Percentiles rank a stretch among this genome's conserved stretches.
These are phyloP conservation scores for Nylanderia fulva DNA, from an alignment of 1,140 invertebrate species.

Conservation along the genomic window DNA sequence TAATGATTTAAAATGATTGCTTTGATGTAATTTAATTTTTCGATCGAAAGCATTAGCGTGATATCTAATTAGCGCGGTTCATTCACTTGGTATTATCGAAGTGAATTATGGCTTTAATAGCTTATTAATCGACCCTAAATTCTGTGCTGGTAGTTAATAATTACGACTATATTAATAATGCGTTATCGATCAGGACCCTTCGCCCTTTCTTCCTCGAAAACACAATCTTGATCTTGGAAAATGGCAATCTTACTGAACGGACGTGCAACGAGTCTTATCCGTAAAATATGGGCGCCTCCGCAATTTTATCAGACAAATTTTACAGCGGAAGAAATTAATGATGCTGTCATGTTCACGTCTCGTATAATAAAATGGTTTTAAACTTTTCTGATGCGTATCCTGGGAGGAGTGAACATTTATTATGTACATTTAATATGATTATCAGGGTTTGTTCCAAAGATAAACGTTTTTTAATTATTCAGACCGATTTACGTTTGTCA, in stretches of 20 bases:
- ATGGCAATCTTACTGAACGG: not conserved
- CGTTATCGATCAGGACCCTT: constrained; percentile 12
- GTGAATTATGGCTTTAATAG: not conserved
- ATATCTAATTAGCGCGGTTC: not conserved
- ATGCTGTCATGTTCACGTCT: not conserved
- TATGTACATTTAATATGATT: not conserved
- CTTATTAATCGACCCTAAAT: constrained; percentile 16
- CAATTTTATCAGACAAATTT: not conserved
- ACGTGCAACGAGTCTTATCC: not conserved
- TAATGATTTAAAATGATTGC: not conserved
- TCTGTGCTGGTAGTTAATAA: constrained; percentile 3
- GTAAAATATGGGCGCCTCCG: not conserved
- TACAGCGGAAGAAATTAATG: not conserved
- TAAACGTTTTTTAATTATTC: constrained; percentile 12
- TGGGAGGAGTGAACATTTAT: not conserved
- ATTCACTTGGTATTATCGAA: not conserved
- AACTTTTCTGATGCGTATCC: not conserved
- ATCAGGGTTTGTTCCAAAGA: not conserved
- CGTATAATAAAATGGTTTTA: not conserved
- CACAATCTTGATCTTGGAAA: not conserved
- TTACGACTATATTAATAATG: constrained; percentile 14
- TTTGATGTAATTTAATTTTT: not conserved
- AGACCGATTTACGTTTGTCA: not conserved
- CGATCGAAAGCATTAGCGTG: not conserved
- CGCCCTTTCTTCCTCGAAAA: not conserved